Base-by-base conservation (phyloP, 2,113 vertebrate genomes). In the Pachycephala philippinensis region DNA sequence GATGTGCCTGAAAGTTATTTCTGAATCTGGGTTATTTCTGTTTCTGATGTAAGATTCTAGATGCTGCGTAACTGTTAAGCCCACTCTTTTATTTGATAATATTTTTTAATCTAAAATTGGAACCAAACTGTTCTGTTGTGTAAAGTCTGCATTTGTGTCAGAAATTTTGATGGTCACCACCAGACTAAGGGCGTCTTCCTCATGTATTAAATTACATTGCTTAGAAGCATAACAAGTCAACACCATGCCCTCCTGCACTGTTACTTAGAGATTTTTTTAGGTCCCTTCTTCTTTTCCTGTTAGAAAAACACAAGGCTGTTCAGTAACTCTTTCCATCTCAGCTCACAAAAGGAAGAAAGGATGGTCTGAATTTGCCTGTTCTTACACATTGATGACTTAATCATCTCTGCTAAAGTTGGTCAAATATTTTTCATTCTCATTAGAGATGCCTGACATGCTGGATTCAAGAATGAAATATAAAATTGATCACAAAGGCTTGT, bases 1-100 rank as follows among this genome's bases (percentile, higher is more conserved):
- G 95, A 97, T 92, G 89, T 69, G 92, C 59, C 97, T 97, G 93
- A 33, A 87, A 95, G 95, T 87, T 98, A 98, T 98, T 98, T 98
- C 94, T 96, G 91, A 97, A 97, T 94, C 87, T 90, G 78, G 75
- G 92, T 96, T 97, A 94, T 96, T 97, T 97, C 97, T 97, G 83
- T 97, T 97, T 97, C 91, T 92, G 91, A 95, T 89, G 78, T 89
- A 94, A 97, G 84, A 92, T 84, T 81, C 77, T 96, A 92, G 76
- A 96, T 92, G 89, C 84, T 92, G 71, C 82, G 88, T 92, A 95
- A 95, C 91, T 94, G 71, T 82, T 94, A 90, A 79, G 31, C 37
- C 31, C 39, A 85, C 54, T 95, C 66, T 96, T 97, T 89, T 92
- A 96, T 97, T 97, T 95, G 82, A 94, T 97, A 94, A 89, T 84